Evolutionary conservation across 1,140 invertebrate species (phyloP), one percentile per base, ranked within the genome.

Genomic region (Bombus fervidus): DNA sequence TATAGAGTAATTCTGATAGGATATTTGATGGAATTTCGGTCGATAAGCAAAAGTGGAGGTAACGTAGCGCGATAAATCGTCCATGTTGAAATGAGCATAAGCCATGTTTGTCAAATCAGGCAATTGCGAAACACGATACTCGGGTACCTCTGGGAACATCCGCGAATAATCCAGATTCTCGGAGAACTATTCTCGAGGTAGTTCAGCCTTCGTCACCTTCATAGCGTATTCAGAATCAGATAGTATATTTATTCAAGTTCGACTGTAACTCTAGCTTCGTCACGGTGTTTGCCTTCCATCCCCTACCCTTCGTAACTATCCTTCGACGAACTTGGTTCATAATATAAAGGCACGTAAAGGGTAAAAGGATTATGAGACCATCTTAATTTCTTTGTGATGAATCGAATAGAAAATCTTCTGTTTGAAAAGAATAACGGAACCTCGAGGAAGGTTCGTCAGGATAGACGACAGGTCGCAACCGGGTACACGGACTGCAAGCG

Each of bases 301-400:
- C 18, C 31, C 22, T 37, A 43, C 34, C 37, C n/a, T 53, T 4
- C 39, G 71, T 84, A 81, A 86, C 68, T 71, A 77, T 72, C 28
- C 25, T 62, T 62, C 28, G 28, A 5, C 77, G 47, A 85, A 88
- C 41, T 91, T 87, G 81, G 85, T 91, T 82, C 86, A 86, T 91
- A 89, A 91, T 91, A 83, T 15, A 39, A 71, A 25, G 34, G 22
- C 72, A 39, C 28, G 53, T 28, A n/a, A 76, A 57, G 85, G 85
- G 83, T 76, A 87, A 89, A 75, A 85, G 75, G 66, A 41, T 18
- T 81, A 12, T 72, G 57, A n/a, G n/a, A 66, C 25, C 34, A 53
- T 34, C 3, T 34, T 31, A 66, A 28, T 2, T 4, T 64, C 8
- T 28, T 15, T 10, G 2, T 1, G 12, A 8, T 0, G 6, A 53